phyloP scores from a whole-genome alignment of 2,888 invertebrate species.

The Polyploca ridens region DNA sequence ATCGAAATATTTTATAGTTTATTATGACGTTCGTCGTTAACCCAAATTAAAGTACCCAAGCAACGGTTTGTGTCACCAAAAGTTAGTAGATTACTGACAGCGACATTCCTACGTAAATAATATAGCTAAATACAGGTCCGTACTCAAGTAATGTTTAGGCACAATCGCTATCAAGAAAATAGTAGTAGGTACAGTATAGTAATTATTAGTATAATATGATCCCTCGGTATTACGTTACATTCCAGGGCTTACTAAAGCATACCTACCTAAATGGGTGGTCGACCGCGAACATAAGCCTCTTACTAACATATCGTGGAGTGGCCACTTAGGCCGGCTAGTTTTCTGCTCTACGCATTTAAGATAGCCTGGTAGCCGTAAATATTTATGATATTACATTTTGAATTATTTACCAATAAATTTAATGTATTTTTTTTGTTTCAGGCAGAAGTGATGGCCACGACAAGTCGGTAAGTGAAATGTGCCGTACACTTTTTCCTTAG shows the following conservation, averaged over 20 bases:
- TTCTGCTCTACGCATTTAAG: background rate
- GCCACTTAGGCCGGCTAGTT: background rate
- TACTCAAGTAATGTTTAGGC: background rate
- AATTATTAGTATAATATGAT: background rate
- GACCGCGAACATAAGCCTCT: background rate
- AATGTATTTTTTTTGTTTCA: conserved; percentile 32
- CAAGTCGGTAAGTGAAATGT: conserved; percentile 37
- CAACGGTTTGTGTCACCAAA: no score
- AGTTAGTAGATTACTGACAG: no score
- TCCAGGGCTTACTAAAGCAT: background rate
- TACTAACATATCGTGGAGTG: background rate
- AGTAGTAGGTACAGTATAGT: background rate
- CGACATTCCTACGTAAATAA: no score
- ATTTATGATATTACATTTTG: background rate
- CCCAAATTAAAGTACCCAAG: background rate
- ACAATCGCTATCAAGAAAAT: background rate
- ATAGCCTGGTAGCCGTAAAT: background rate
- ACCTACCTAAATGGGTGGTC: background rate
- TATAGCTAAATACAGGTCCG: background rate
- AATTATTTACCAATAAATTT: background rate
- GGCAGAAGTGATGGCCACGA: conserved; percentile 30
- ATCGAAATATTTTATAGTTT: background rate
- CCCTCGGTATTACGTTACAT: background rate
- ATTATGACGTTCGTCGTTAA: background rate
- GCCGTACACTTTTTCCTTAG: no score